Conservation (phyloP, 2,888 invertebrate genomes). For the Spialia ferax region DNA sequence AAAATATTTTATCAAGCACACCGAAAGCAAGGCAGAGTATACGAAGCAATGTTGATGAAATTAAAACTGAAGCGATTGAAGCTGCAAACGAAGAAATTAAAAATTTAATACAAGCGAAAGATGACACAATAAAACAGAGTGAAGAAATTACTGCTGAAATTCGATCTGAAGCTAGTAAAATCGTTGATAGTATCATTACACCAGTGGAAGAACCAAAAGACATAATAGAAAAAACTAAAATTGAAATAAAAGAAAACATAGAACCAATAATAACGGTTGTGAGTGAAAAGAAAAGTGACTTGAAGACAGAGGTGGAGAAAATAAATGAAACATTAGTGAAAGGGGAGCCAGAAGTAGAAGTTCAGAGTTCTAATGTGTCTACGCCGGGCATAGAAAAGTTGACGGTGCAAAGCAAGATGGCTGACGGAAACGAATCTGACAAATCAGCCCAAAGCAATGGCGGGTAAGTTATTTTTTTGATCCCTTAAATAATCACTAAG, state of each 20-base stretch:
- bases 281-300: slow-evolving; percentile 68
- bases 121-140: slow-evolving; percentile 62
- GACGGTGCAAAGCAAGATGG: slow-evolving; percentile 58
- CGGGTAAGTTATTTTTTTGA: slow-evolving; percentile 65
- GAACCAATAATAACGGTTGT: slow-evolving; percentile 78
- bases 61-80: slow-evolving; percentile 62
- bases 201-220: slow-evolving; percentile 76
- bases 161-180: slow-evolving; percentile 73
- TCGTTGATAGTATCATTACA: slow-evolving; percentile 79
- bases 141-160: slow-evolving; percentile 67
- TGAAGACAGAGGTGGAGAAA: slow-evolving; percentile 61
- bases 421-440: slow-evolving; percentile 69
- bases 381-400: slow-evolving; percentile 67
- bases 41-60: slow-evolving; percentile 61
- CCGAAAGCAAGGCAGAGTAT: slow-evolving; percentile 57
- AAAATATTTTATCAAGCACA: slow-evolving; percentile 69
- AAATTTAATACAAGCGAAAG: slow-evolving; percentile 65
- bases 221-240: slow-evolving; percentile 53
- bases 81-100: slow-evolving; percentile 59
- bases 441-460: slow-evolving; percentile 77
- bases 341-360: slow-evolving; percentile 87
- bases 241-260: slow-evolving; percentile 59
- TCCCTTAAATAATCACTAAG: too few relatives aligned
- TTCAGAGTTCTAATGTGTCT: slow-evolving; percentile 86
- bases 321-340: slow-evolving; percentile 81